These are phyloP conservation scores for Zelostemma sp. DNA, from an alignment of 1,140 invertebrate species.

Conservation along the genomic window DNA sequence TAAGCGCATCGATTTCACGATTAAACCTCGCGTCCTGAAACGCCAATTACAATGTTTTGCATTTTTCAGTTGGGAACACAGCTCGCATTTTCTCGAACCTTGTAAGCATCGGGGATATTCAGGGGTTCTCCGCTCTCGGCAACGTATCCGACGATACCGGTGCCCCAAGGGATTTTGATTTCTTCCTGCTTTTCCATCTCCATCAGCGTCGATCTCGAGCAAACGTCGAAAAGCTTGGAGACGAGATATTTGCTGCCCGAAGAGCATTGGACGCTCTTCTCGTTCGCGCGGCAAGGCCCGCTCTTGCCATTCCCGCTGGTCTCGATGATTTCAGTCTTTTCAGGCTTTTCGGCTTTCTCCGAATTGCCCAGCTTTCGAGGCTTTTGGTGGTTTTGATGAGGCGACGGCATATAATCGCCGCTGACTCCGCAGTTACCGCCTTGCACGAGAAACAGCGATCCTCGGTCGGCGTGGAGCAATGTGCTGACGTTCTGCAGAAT, in stretches of 20 bases:
- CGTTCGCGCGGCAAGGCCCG: background rate
- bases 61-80: too few species aligned
- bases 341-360: too few species aligned
- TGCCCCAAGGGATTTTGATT: slow-evolving; percentile 91
- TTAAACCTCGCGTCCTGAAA: slow-evolving; percentile 90
- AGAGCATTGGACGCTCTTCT: slow-evolving; percentile 32
- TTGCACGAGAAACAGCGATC: slow-evolving; percentile 93
- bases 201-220: slow-evolving; percentile 87
- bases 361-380: too few species aligned
- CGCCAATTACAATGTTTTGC: too few species aligned
- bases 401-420: slow-evolving; percentile 54
- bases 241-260: slow-evolving; percentile 78
- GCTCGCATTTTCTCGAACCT: too few species aligned
- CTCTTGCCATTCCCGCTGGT: slow-evolving; percentile 15
- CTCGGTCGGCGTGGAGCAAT: slow-evolving; percentile 90
- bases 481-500: slow-evolving; percentile 96
- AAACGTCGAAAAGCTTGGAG: slow-evolving; percentile 95
- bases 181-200: slow-evolving; percentile 94
- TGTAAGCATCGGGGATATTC: slow-evolving; percentile 96
- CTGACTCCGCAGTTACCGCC: slow-evolving; percentile 75
- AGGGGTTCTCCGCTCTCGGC: slow-evolving; percentile 92
- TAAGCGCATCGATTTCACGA: slow-evolving; percentile 91
- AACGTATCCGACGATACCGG: slow-evolving; percentile 94
- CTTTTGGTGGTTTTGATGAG: too few species aligned
- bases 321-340: slow-evolving; percentile 44